Evolutionary conservation across 2,888 invertebrate genomes (phyloP).

Genomic region (Aromia moschata): DNA sequence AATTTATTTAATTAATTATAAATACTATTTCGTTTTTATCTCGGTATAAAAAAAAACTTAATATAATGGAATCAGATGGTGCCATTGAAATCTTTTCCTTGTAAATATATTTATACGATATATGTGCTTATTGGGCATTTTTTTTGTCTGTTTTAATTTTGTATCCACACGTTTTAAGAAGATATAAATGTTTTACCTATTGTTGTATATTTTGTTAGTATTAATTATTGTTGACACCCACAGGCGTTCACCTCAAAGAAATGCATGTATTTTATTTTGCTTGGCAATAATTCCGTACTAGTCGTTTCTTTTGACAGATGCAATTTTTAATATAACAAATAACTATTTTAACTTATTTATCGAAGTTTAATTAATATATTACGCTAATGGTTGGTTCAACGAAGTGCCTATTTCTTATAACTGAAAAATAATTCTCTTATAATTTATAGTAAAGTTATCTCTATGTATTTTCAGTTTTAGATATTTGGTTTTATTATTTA

Average conservation of each 20-base stretch:
- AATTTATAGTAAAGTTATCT: too few relatives aligned
- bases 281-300: constrained; percentile 36
- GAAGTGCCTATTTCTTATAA: constrained; percentile 6
- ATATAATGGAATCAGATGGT: constrained; percentile 57
- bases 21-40: constrained; percentile 7
- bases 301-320: constrained; percentile 24
- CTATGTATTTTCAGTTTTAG: too few relatives aligned
- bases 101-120: constrained; percentile 54
- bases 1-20: constrained; percentile 27
- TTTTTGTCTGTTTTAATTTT: constrained; percentile 47
- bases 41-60: constrained; percentile 12
- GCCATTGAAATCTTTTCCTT: constrained; percentile 53
- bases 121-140: constrained; percentile 51
- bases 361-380: constrained; percentile 7
- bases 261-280: constrained; percentile 14
- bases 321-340: constrained; percentile 8
- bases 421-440: too few relatives aligned
- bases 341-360: constrained; percentile 8
- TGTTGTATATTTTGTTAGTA: constrained; percentile 51
- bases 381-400: constrained; percentile 2
- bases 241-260: constrained; percentile 20
- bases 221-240: constrained; percentile 43
- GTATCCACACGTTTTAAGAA: constrained; percentile 42
- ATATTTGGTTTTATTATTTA: too few relatives aligned
- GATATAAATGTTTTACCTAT: constrained; percentile 46